Evolutionary conservation across 2,797 vertebrate species (phyloP), one percentile per base, ranked within the genome.

Genomic region (Sebastes variabilis): DNA sequence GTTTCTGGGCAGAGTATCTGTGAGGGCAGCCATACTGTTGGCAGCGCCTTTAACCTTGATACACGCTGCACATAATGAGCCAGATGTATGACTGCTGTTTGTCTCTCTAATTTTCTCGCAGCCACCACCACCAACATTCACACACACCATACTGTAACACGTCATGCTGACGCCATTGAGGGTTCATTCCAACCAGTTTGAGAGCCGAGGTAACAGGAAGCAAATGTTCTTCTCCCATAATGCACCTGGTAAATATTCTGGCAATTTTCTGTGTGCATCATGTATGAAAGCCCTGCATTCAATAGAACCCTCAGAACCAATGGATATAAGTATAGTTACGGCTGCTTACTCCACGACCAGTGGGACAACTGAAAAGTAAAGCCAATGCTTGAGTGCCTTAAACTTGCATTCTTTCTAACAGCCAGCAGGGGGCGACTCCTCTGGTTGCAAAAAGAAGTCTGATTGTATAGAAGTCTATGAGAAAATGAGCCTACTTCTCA

Each of bases 1-100:
- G 80, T 91, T 83, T 86, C 88, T 24, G 83, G 77, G 82, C 84
- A 89, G 79, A 83, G 56, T 42, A 78, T 58, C 78, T 81, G 80
- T n/a, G 36, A 76, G 77, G 76, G 58, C 80, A 32, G 66, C 65
- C 42, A 6, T 12, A 58, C 71, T 67, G 49, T 6, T 52, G 73
- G 77, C 78, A 20, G 55, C 3, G 29, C 61, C 72, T 81, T 84
- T 82, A 85, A 90, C 85, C 81, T 86, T 72, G 60, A 72, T 52
- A 36, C 56, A 69, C 62, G 7, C 69, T 29, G 27, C 77, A 68
- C 55, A 60, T 67, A 49, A 49, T 20, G 79, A 87, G 77, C 72
- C 68, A 77, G 60, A 89, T 87, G 67, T 74, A 42, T 49, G 67
- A 49, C 42, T 46, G 68, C 66, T 85, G 67, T 79, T 69, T 83